Percentiles rank a stretch among this genome's conserved stretches.
These are phyloP conservation scores for Athene cunicularia DNA, from an alignment of 2,113 vertebrate species.

Conservation along the genomic window DNA sequence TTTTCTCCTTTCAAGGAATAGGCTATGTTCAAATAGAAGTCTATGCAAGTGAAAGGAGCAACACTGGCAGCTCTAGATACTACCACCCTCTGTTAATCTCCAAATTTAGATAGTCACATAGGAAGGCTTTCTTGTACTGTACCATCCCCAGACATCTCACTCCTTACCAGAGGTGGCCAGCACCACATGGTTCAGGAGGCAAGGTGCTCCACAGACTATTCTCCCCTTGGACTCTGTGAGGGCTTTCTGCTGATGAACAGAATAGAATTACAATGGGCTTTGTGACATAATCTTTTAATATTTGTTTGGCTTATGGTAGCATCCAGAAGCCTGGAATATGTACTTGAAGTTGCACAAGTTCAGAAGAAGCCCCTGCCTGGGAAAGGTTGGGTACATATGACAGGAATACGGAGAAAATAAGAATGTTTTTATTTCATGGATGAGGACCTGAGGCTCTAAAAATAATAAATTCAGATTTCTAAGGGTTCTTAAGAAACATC, in stretches of 20 bases:
- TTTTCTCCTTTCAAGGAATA: not conserved
- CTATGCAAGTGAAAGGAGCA: not conserved
- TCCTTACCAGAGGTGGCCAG: not conserved
- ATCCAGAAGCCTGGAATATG: not conserved
- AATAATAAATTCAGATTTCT: not conserved
- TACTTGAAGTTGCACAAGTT: not conserved
- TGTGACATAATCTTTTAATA: not conserved
- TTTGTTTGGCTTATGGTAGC: not conserved
- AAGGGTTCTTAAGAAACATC: not conserved
- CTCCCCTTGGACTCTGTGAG: not conserved
- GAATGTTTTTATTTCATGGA: not conserved
- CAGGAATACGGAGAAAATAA: not conserved
- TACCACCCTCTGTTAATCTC: not conserved
- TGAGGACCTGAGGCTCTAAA: not conserved
- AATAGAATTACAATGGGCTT: not conserved
- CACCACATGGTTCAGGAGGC: rapidly evolving
- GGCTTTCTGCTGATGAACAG: not conserved
- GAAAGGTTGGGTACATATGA: not conserved
- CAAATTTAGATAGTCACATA: not conserved
- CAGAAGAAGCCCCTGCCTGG: not conserved
- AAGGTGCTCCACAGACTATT: not conserved
- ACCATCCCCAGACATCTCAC: not conserved
- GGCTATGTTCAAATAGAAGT: not conserved
- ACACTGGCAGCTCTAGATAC: not conserved
- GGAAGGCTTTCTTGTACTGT: not conserved